Evolutionary conservation across 2,113 vertebrate species (phyloP), one percentile per base, ranked within the genome.

Genomic region (Ceyx melanurus): DNA sequence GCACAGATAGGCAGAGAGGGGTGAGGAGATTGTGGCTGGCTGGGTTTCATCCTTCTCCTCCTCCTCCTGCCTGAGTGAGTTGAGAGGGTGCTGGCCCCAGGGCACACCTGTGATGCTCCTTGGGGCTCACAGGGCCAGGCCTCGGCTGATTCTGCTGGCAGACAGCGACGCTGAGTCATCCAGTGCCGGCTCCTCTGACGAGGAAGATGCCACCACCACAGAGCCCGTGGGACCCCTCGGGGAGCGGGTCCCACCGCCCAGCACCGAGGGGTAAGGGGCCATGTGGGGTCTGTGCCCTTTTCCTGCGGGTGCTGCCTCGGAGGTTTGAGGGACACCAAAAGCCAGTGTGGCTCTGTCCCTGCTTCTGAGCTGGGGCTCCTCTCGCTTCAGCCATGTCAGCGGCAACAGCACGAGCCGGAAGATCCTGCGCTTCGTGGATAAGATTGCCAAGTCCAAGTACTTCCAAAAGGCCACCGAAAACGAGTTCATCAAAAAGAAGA

Each of bases 401-500:
- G 62, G 98, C 29, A 96, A 97, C 95, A 98, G 97, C 94, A 98
- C 98, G 3, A 98, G 99, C 65, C 94, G 97, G 86, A 98, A 95
- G 97, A 98, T 99, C 97, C 97, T 99, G 89, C 98, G 98, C 97
- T 98, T 99, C 23, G 98, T 99, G 86, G 98, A 99, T 85, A 99
- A 98, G 97, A 98, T 99, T 0, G 96, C 98, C 66, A 99, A 99
- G 96, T 99, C 98, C 74, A 98, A 98, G 92, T 99, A 98, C 75
- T 99, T 99, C 97, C 99, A 99, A 97, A 98, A 96, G 89, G 98
- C 98, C 51, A 97, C 98, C 0, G 98, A 99, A 89, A 99, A 98
- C 0, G 98, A 99, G 95, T 99, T 98, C 93, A 98, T 99, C 93
- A 98, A 98, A 90, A 99, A 98, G 97, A 99, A 98, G 97, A 98